Base-by-base conservation (phyloP, 2,797 vertebrate genomes). In the Melopsittacus undulatus region DNA sequence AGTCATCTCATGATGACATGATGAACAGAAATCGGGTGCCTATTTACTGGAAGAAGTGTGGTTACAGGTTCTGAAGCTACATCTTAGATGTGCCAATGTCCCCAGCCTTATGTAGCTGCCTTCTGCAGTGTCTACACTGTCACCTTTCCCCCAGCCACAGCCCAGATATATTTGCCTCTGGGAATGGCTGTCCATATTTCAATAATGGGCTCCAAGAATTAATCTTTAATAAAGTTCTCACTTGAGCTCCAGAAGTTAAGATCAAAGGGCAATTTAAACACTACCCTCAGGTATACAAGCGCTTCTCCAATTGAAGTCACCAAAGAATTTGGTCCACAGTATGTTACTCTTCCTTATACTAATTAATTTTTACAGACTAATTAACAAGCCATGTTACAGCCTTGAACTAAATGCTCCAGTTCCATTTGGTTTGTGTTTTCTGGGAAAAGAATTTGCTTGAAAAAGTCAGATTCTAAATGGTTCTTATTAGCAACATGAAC, bases 311-410 rank as follows among this genome's bases (percentile, higher is more conserved):
- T 0, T 69, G 90, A 92, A 92, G 64, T 75, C 84, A 95, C 87
- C 61, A 59, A 94, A 87, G 64, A 89, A 75, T 69, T 91, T 91
- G 63, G 74, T 79, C 81, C 56, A 67, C 40, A 74, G 27, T 77
- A 74, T 30, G 34, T 27, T 92, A 70, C 63, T 84, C 42, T 61
- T 95, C 81, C 42, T 93, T 66, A 84, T 8, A 85, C 75, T 83
- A 92, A 91, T 91, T 89, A 95, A 92, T 83, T 95, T 94, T 87
- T 77, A 40, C 52, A 76, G 59, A 72, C 63, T 95, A 86, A 93
- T 97, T 90, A 93, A 67, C 16, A 56, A 42, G 40, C 30, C 52
- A 67, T 38, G n/a, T 56, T 83, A 45, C 48, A 76, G 56, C 34
- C 43, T 92, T 87, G 63, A 87, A 95, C 59, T 84, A 73, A 89